These are phyloP conservation scores for rat (Rattus norvegicus) DNA, from an alignment of 2,113 vertebrate species.

Conservation along the genomic window DNA sequence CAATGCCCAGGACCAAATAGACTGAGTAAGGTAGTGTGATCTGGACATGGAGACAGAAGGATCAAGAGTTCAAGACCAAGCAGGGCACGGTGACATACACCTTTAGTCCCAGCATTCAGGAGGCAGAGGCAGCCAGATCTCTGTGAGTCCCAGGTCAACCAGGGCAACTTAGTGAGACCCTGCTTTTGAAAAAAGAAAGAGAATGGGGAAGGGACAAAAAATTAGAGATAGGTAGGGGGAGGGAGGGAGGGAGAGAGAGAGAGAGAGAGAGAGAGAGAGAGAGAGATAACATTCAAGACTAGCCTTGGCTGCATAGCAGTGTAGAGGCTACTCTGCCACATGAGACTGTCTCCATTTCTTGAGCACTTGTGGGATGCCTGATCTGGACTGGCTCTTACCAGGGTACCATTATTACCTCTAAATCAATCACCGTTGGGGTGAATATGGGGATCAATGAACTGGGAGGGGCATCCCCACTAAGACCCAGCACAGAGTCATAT, in stretches of 20 bases:
- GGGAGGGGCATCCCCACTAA: no score
- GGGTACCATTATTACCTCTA: neutral
- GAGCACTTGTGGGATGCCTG: neutral
- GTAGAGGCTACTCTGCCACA: neutral
- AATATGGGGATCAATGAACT: neutral
- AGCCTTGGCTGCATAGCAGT: neutral
- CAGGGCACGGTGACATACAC: no score
- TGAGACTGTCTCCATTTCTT: neutral
- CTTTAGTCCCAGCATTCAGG: neutral
- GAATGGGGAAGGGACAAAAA: neutral
- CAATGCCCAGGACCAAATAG: neutral
- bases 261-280: neutral
- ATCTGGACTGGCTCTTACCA: neutral
- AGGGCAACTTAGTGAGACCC: neutral
- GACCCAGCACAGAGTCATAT: neutral
- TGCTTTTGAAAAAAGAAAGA: neutral
- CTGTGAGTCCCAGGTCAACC: neutral
- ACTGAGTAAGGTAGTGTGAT: neutral
- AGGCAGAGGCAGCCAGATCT: neutral
- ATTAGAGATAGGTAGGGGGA: neutral
- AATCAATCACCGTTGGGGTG: no score
- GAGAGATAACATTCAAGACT: neutral
- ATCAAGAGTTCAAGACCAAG: neutral
- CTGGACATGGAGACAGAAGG: neutral
- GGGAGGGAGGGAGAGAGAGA: neutral